Conservation (phyloP, 2,888 invertebrate species). For the Nemotelus pantherinus region DNA sequence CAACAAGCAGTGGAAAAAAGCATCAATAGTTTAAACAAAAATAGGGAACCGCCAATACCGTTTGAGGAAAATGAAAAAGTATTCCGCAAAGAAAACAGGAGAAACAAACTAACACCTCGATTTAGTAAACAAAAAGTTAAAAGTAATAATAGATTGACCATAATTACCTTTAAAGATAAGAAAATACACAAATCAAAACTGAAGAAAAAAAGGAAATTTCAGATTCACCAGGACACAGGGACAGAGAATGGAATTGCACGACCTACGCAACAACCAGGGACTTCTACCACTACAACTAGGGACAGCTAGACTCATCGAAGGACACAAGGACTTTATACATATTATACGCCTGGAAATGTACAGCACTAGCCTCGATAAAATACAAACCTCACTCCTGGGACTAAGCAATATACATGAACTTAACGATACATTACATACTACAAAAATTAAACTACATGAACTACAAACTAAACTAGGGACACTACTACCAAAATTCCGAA, state of each 20-base stretch:
- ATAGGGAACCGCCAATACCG: too few relatives aligned
- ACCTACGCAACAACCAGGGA: too few relatives aligned
- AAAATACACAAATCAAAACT: too few relatives aligned
- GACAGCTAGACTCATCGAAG: too few relatives aligned
- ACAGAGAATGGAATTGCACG: too few relatives aligned
- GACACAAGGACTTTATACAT: background rate
- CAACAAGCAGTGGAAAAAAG: too few relatives aligned
- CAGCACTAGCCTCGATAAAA: background rate
- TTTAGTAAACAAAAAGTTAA: background rate
- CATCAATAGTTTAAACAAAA: too few relatives aligned
- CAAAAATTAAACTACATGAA: background rate
- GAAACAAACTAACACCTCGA: background rate
- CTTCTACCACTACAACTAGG: too few relatives aligned
- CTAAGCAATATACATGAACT: conserved; percentile 7
- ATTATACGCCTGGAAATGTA: background rate
- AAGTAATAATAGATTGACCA: background rate
- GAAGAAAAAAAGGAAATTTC: too few relatives aligned
- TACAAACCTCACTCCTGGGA: background rate
- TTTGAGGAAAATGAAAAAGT: background rate
- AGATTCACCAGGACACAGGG: too few relatives aligned
- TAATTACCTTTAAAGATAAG: background rate
- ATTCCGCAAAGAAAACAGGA: background rate
- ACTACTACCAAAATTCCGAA: background rate
- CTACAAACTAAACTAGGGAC: background rate
- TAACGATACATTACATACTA: background rate